Evolutionary conservation across 2,888 invertebrate species (phyloP), one percentile per base, ranked within the genome.

Genomic region (Papilio demoleus): DNA sequence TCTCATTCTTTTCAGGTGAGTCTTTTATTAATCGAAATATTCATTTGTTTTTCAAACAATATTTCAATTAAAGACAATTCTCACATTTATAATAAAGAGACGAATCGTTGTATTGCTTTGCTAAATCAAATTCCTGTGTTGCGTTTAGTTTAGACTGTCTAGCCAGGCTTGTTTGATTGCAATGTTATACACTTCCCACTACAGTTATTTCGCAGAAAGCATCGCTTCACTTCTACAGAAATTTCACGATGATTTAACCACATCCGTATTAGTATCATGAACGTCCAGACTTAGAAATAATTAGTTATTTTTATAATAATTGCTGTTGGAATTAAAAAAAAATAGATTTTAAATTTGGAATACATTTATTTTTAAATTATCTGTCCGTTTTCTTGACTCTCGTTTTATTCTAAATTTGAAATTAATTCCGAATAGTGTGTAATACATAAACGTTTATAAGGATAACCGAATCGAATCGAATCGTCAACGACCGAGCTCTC

Each of bases 241-340:
- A 63, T 24, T 53, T 63, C 63, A 22, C 36, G 31, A 36, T 63
- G 19, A 50, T 63, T 63, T 36, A 63, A 34, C n/a, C 47, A 63
- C 50, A 63, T 63, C 50, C 63, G 63, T 31, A n/a, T 53, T 5
- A 6, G 14, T 1, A 27, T 27, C 27, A 27, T 50, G 19, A 11
- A 50, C 8, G 5, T 47, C 22, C 22, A 19, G 8, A 9, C 19
- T 22, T 11, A 3, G 8, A 47, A 9, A 22, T 22, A 0, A 22
- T 47, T 31, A 31, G 31, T 31, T 50, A 14, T 27, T 24, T 50
- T 24, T 17, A 2, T 19, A 40, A n/a, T 40, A 40, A 17, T n/a
- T n/a, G n/a, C n/a, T n/a, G n/a, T n/a, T n/a, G n/a, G n/a, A n/a
- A n/a, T n/a, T n/a, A n/a, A n/a, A n/a, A n/a, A n/a, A n/a, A n/a